Percentiles rank a stretch among this genome's conserved stretches.
These are phyloP conservation scores for Rhinella marina DNA, from an alignment of 2,797 vertebrate genomes.

Conservation along the genomic window DNA sequence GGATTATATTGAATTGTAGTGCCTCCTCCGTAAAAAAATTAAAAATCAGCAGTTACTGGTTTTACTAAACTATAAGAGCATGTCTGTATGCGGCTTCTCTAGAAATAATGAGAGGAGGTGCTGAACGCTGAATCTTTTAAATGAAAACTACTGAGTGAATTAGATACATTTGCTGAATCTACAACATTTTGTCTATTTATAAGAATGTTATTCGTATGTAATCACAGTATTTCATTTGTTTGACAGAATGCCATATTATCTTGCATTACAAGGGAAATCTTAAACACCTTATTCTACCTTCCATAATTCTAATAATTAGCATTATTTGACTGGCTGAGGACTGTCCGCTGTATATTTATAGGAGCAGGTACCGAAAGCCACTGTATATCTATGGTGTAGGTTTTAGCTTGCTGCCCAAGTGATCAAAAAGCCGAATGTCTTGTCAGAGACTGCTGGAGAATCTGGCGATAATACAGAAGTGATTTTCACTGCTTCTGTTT, in stretches of 20 bases:
- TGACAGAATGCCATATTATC: background rate
- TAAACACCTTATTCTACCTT: background rate
- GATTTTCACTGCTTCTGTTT: too few relatives aligned
- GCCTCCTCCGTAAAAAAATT: background rate
- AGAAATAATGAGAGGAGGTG: conserved; percentile 31
- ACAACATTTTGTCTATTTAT: conserved; percentile 19
- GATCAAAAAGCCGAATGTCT: too few relatives aligned
- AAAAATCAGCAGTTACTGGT: background rate
- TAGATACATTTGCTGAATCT: conserved; percentile 25
- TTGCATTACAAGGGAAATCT: background rate
- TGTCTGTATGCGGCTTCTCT: background rate
- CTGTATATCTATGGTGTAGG: too few relatives aligned
- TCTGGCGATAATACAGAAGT: too few relatives aligned
- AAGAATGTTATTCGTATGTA: conserved; percentile 8
- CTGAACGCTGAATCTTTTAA: conserved; percentile 20
- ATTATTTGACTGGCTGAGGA: background rate
- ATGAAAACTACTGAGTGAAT: conserved; percentile 28
- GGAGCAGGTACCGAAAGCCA: background rate
- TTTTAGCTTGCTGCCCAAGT: too few relatives aligned
- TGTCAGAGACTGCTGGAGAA: too few relatives aligned
- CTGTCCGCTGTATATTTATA: too few relatives aligned
- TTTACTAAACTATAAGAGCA: background rate
- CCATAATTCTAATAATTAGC: background rate
- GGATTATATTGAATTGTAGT: background rate
- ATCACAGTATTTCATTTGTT: background rate